phyloP scores from a whole-genome alignment of 1,140 invertebrate genomes.

The Bombus balteatus region DNA sequence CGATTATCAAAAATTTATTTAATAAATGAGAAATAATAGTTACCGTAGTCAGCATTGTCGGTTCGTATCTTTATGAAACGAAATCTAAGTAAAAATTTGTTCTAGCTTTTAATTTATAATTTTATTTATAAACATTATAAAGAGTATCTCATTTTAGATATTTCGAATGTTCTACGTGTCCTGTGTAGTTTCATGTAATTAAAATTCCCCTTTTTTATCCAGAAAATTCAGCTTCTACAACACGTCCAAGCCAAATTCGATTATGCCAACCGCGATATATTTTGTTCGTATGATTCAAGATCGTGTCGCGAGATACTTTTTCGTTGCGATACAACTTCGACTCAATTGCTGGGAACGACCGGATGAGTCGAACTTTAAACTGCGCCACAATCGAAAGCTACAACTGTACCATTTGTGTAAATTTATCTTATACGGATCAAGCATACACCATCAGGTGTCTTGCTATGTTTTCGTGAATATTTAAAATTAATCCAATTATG shows the following conservation, averaged over 20 bases:
- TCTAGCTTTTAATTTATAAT: too few species aligned
- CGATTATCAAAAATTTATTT: too few species aligned
- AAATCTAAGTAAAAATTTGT: too few species aligned
- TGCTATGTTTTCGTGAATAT: too few species aligned
- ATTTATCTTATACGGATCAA: neutral
- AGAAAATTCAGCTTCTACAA: neutral
- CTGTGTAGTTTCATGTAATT: too few species aligned
- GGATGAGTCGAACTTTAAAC: conserved; percentile 17
- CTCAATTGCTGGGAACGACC: conserved; percentile 34
- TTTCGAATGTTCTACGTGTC: too few species aligned
- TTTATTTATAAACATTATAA: too few species aligned
- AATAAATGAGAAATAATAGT: too few species aligned
- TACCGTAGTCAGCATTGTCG: too few species aligned
- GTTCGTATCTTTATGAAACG: too few species aligned
- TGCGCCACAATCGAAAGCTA: neutral
- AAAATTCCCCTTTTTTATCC: neutral
- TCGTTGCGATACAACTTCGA: conserved; percentile 56
- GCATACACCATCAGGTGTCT: neutral
- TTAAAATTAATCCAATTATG: too few species aligned
- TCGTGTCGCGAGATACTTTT: conserved; percentile 42
- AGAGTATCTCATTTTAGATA: too few species aligned
- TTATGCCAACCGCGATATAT: conserved; percentile 51
- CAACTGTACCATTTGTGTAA: neutral
- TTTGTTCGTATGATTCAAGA: conserved; percentile 37
- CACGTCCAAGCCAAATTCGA: conserved; percentile 5